A percentile compares a stretch with the other conserved stretches of the same genome.
Conservation (phyloP, 2,797 vertebrate species). For the Paratrypauchen microcephalus region DNA sequence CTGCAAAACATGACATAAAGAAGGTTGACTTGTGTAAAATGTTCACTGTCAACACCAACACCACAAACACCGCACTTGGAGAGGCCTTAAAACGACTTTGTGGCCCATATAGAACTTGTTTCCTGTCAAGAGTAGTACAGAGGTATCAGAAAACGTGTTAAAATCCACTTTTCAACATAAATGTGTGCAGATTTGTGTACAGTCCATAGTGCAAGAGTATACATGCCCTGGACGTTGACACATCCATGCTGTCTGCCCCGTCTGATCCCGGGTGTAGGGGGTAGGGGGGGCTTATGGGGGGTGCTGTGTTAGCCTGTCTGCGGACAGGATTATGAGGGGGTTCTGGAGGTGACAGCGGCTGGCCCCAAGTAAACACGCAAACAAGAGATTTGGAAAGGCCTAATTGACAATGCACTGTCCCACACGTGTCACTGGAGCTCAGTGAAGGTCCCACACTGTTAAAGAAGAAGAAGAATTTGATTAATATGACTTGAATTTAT, state of each 20-base stretch:
- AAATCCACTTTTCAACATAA: background rate
- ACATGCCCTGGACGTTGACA: constrained; percentile 4
- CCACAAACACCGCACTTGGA: too few relatives aligned
- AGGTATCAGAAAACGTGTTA: background rate
- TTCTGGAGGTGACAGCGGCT: constrained; percentile 60
- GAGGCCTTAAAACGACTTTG: too few relatives aligned
- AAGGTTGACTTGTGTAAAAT: too few relatives aligned
- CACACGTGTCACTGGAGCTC: constrained; percentile 38
- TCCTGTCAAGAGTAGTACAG: background rate
- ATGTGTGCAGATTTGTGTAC: background rate
- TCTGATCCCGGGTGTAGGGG: constrained; percentile 27
- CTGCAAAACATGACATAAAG: too few relatives aligned
- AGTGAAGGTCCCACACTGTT: constrained; percentile 29
- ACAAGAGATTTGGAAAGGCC: constrained; percentile 55
- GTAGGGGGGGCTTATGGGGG: constrained; percentile 29
- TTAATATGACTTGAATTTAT: constrained; percentile 23
- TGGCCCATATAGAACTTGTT: too few relatives aligned
- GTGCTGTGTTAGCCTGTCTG: constrained; percentile 75
- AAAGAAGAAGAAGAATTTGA: background rate
- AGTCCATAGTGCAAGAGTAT: background rate
- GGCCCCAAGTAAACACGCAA: constrained; percentile 57
- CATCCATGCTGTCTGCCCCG: constrained; percentile 17
- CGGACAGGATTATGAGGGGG: constrained; percentile 71
- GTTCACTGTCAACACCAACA: too few relatives aligned
- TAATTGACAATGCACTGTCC: constrained; percentile 45